Evolutionary conservation across 2,888 invertebrate genomes (phyloP).

Genomic region (Hirtodrosophila duncani): DNA sequence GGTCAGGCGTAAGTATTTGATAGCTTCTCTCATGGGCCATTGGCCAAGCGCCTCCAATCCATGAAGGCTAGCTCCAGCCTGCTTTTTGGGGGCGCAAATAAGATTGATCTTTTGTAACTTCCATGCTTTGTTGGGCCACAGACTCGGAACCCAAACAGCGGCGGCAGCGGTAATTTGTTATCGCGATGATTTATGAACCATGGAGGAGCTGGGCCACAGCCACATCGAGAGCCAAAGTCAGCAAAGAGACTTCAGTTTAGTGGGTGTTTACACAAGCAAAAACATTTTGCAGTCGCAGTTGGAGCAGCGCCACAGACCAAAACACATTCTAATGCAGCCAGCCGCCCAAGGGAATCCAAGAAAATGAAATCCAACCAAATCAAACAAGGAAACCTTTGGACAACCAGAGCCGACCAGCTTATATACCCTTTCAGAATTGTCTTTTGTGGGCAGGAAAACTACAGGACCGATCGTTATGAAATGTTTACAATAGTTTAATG

Average conservation of each 20-base stretch:
- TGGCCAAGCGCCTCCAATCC: slow-evolving; percentile 49
- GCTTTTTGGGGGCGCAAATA: slow-evolving; percentile 64
- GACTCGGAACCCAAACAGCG: slow-evolving; percentile 5
- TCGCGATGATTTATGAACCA: slow-evolving; percentile 77
- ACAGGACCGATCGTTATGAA: too few relatives aligned
- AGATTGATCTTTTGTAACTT: slow-evolving; percentile 74
- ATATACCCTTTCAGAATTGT: too few relatives aligned
- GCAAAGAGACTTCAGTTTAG: slow-evolving; percentile 41
- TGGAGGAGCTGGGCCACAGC: slow-evolving; percentile 25
- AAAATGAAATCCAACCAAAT: neutral
- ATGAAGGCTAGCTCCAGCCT: slow-evolving; percentile 21
- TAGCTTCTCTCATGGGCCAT: slow-evolving; percentile 42
- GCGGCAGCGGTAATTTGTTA: slow-evolving; percentile 77
- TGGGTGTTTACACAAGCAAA: slow-evolving; percentile 68
- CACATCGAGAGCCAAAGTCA: neutral
- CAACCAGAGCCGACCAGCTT: too few relatives aligned
- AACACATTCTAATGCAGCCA: slow-evolving; percentile 42
- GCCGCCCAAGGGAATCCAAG: slow-evolving; percentile 24
- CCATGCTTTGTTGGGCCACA: slow-evolving; percentile 33
- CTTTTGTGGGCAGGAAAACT: too few relatives aligned
- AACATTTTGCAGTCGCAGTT: slow-evolving; percentile 20
- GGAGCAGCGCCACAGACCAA: neutral
- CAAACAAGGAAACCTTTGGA: too few relatives aligned
- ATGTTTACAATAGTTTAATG: too few relatives aligned
- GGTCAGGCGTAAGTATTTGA: slow-evolving; percentile 22